These are phyloP conservation scores for Brenthis daphne DNA, from an alignment of 2,888 invertebrate genomes.

Conservation along the genomic window DNA sequence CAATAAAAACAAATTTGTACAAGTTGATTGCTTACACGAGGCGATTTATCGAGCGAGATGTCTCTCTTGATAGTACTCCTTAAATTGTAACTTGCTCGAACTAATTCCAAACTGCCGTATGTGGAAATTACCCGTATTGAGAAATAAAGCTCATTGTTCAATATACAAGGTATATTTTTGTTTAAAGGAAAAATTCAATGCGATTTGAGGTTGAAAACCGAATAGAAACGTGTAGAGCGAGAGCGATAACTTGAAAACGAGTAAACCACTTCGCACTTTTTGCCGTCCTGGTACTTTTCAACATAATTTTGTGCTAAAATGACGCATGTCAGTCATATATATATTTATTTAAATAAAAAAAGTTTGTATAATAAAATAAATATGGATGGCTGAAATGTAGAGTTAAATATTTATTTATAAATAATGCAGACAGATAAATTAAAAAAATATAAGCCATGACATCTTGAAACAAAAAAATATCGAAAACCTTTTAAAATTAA, in stretches of 20 bases:
- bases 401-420: too few species aligned
- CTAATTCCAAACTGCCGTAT: conserved; percentile 33
- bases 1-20: conserved; percentile 76
- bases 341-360: too few species aligned
- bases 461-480: too few species aligned
- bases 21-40: conserved; percentile 66
- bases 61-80: conserved; percentile 64
- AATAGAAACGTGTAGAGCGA: conserved; percentile 14
- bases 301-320: conserved; percentile 18
- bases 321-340: conserved; percentile 6
- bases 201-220: conserved; percentile 7
- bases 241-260: conserved; percentile 12
- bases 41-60: conserved; percentile 76
- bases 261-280: conserved; percentile 4
- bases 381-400: too few species aligned
- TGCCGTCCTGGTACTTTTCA: conserved; percentile 14
- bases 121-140: not conserved
- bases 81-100: conserved; percentile 53
- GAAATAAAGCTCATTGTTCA: not conserved
- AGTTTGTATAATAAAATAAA: too few species aligned
- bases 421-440: too few species aligned
- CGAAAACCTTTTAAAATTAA: too few species aligned
- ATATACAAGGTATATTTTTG: not conserved
- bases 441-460: too few species aligned
- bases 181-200: not conserved